These are phyloP conservation scores for Euura saliciscinereae DNA, from an alignment of 1,140 invertebrate genomes.

Conservation along the genomic window DNA sequence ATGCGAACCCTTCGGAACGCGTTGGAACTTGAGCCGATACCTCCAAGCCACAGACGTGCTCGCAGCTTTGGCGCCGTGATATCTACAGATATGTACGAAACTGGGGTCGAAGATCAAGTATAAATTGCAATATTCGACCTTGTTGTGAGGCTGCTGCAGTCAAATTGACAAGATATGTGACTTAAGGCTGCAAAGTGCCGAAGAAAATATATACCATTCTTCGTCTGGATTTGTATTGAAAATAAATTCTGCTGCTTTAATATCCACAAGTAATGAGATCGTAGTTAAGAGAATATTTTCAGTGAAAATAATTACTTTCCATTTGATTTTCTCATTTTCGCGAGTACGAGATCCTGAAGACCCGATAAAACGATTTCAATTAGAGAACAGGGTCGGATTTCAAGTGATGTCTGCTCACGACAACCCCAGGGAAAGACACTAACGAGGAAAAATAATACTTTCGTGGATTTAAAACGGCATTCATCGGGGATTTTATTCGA, in stretches of 20 bases:
- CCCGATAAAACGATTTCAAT: not conserved
- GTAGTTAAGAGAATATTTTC: too few relatives aligned
- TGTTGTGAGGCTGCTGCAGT: not conserved
- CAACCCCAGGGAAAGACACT: too few relatives aligned
- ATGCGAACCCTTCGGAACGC: not conserved
- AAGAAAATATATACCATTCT: too few relatives aligned
- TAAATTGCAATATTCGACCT: not conserved
- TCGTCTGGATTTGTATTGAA: too few relatives aligned
- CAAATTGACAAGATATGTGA: slow-evolving; percentile 2
- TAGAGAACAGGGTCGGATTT: not conserved
- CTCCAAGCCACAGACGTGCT: not conserved
- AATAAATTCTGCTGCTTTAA: not conserved
- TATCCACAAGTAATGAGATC: not conserved
- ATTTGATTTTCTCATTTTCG: too few relatives aligned
- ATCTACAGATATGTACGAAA: not conserved
- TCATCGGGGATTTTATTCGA: not conserved
- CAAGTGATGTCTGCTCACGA: not conserved
- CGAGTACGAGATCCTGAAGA: not conserved
- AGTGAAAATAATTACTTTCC: too few relatives aligned
- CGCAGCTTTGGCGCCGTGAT: not conserved
- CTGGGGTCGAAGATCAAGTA: not conserved
- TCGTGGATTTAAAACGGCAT: too few relatives aligned
- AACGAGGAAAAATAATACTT: too few relatives aligned
- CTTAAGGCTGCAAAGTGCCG: too few relatives aligned
- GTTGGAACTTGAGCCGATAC: not conserved